These are phyloP conservation scores for Dolichallabes microphthalmus DNA, from an alignment of 2,113 vertebrate species.

Conservation along the genomic window DNA sequence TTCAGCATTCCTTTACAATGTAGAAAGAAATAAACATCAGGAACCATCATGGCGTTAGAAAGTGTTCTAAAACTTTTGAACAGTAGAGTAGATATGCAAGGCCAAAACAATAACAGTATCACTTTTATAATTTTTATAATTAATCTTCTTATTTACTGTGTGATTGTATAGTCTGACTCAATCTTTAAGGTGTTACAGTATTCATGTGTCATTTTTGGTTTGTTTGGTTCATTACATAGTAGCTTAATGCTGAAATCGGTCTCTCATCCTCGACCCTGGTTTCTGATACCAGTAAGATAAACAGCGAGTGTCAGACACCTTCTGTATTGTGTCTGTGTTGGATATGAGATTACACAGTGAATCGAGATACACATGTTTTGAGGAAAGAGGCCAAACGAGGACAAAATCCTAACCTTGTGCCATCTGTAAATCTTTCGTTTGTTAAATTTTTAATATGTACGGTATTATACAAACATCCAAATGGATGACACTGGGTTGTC, in stretches of 20 bases:
- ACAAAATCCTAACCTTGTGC: background rate
- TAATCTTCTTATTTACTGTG: too few species aligned
- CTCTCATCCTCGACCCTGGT: background rate
- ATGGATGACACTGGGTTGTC: background rate
- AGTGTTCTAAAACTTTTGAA: too few species aligned
- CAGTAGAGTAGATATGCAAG: too few species aligned
- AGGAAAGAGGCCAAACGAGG: background rate
- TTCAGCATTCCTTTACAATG: too few species aligned
- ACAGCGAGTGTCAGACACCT: background rate
- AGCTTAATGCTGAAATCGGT: background rate
- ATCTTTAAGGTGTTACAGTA: background rate
- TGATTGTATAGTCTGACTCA: too few species aligned
- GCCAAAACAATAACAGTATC: too few species aligned
- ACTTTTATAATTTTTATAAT: too few species aligned
- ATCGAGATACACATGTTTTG: conserved; percentile 1
- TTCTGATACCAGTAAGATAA: background rate
- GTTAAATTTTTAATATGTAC: background rate
- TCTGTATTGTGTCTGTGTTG: background rate
- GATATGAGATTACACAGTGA: background rate
- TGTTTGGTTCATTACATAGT: background rate
- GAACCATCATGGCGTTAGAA: too few species aligned
- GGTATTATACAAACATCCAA: background rate
- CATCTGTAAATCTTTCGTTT: background rate
- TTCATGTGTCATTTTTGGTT: background rate
- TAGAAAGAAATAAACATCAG: too few species aligned